phyloP scores from a whole-genome alignment of 2,888 invertebrate genomes.

The Leistus spinibarbis region DNA sequence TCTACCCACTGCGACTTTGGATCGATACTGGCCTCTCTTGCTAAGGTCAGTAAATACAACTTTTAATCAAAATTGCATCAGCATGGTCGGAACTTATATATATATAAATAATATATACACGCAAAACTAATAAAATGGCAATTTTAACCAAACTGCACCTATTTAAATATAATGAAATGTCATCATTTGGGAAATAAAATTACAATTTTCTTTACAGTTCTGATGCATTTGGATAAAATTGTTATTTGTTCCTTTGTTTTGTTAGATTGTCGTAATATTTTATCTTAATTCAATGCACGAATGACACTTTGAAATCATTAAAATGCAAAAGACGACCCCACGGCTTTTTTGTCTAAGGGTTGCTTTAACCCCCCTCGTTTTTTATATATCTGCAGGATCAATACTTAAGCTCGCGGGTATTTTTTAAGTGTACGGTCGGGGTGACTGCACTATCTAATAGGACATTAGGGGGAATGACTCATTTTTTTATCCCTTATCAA shows the following conservation, averaged over 20 bases:
- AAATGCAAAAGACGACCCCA: neutral
- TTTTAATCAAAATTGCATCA: conserved; percentile 17
- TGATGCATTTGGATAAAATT: neutral
- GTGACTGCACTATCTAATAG: conserved; percentile 33
- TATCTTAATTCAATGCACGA: neutral
- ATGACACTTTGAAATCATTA: neutral
- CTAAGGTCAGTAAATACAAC: conserved; percentile 57
- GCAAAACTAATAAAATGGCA: neutral
- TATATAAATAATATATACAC: neutral
- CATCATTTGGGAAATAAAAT: no score
- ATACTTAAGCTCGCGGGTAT: conserved; percentile 53
- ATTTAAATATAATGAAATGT: no score
- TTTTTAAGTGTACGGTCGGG: conserved; percentile 50
- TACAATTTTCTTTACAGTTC: no score
- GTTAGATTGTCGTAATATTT: neutral
- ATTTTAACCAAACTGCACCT: neutral
- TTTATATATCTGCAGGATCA: conserved; percentile 19
- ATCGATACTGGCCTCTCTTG: conserved; percentile 60
- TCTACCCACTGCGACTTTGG: conserved; percentile 59
- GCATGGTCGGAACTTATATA: conserved; percentile 37
- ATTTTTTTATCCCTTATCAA: conserved; percentile 35
- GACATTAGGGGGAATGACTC: conserved; percentile 31
- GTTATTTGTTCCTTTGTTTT: neutral
- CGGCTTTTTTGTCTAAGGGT: neutral
- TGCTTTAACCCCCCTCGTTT: neutral